phyloP scores from a whole-genome alignment of 1,140 invertebrate genomes.

The Antheraea pernyi region DNA sequence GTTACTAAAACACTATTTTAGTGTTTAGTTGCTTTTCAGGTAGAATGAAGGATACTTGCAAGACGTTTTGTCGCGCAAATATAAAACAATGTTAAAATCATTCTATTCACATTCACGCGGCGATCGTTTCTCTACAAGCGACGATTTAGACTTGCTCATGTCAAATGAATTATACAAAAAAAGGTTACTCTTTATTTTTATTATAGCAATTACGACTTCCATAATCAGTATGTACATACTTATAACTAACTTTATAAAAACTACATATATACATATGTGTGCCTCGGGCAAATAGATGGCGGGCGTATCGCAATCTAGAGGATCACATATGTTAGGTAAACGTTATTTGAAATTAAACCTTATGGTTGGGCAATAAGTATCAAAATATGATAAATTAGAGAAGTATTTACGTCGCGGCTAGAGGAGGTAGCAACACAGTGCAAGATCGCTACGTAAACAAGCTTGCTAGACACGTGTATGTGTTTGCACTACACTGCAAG shows the following conservation, averaged over 20 bases:
- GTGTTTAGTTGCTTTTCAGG: too few species aligned
- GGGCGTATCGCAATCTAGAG: neutral
- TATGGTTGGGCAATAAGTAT: neutral
- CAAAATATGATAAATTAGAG: neutral
- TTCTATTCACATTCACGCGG: too few species aligned
- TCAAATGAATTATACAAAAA: neutral
- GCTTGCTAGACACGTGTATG: slow-evolving; percentile 42
- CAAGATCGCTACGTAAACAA: slow-evolving; percentile 54
- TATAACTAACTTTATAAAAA: slow-evolving; percentile 12
- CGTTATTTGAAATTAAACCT: neutral
- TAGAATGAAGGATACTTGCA: too few species aligned
- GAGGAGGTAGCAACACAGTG: slow-evolving; percentile 35
- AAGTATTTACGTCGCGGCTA: neutral
- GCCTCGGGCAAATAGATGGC: slow-evolving; percentile 11
- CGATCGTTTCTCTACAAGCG: too few species aligned
- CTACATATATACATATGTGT: neutral
- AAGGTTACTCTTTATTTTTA: neutral
- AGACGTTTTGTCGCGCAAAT: too few species aligned
- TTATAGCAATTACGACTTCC: slow-evolving; percentile 4
- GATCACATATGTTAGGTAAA: neutral
- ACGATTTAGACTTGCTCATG: neutral
- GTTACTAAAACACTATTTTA: too few species aligned
- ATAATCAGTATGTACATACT: neutral
- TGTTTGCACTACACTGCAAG: slow-evolving; percentile 7
- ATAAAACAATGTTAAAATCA: too few species aligned